Conservation (phyloP, 2,888 invertebrate genomes). For the Megamerina dolium region DNA sequence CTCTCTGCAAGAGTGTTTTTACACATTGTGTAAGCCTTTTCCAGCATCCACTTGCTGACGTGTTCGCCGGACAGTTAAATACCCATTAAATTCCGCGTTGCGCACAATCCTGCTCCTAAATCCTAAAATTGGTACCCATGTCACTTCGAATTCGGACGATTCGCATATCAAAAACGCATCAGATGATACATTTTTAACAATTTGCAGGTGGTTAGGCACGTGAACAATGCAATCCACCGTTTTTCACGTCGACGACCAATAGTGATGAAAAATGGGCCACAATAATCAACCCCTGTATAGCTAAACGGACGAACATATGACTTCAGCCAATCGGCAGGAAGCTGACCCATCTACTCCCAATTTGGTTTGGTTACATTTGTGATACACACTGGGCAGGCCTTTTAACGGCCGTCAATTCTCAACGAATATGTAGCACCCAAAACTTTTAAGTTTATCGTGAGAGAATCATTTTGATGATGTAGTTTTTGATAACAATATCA, state of each 20-base stretch:
- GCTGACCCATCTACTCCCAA: conserved; percentile 20
- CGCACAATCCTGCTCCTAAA: conserved; percentile 14
- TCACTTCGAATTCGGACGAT: conserved; percentile 15
- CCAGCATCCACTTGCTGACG: conserved; percentile 25
- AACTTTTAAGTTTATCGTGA: conserved; percentile 5
- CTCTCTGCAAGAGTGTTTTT: conserved; percentile 9
- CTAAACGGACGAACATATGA: too few species aligned
- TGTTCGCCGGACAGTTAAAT: too few species aligned
- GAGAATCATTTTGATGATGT: conserved; percentile 11
- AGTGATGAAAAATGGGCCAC: too few species aligned
- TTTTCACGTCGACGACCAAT: too few species aligned
- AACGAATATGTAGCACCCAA: too few species aligned
- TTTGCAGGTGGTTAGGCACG: too few species aligned
- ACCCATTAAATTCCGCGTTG: too few species aligned
- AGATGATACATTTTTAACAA: too few species aligned
- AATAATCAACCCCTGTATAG: too few species aligned
- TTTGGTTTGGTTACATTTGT: conserved; percentile 2
- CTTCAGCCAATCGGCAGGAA: conserved; percentile 16
- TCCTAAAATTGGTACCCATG: conserved; percentile 10
- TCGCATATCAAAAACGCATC: too few species aligned
- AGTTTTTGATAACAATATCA: conserved; percentile 6
- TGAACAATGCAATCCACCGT: too few species aligned
- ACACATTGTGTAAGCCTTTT: conserved; percentile 14
- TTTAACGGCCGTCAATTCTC: too few species aligned
- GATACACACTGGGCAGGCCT: neutral